A percentile compares a stretch with the other conserved stretches of the same genome.
These are phyloP conservation scores for Monopterus albus DNA, from an alignment of 2,113 vertebrate species.

Conservation along the genomic window DNA sequence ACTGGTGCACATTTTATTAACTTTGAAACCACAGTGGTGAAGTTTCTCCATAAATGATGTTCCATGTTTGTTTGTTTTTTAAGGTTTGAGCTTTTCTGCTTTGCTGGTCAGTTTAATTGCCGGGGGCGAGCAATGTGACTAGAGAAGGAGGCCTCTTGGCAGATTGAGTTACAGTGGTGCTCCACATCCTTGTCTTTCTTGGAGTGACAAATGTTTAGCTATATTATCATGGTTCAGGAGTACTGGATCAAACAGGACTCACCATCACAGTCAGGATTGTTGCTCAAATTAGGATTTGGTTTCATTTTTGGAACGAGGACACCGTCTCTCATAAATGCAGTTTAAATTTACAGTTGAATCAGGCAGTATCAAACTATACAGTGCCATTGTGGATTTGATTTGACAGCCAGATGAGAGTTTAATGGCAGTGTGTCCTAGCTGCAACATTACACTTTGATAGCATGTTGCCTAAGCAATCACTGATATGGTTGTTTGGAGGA, in stretches of 20 bases:
- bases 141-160: too few species aligned
- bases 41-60: constrained; percentile 25
- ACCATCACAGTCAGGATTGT: constrained; percentile 4
- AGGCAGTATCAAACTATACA: constrained; percentile 31
- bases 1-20: constrained; percentile 44
- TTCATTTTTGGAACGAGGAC: constrained; percentile 1
- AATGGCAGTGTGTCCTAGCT: constrained; percentile 35
- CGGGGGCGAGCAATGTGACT: background rate
- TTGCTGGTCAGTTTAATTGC: constrained; percentile 33
- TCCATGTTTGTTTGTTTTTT: background rate
- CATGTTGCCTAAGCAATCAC: constrained; percentile 37
- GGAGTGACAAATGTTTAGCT: background rate
- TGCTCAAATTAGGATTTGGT: background rate
- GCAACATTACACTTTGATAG: constrained; percentile 35
- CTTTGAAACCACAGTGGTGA: constrained; percentile 27
- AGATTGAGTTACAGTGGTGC: too few species aligned
- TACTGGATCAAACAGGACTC: background rate
- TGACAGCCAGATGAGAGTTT: constrained; percentile 43
- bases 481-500: constrained; percentile 25
- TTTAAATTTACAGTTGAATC: constrained; percentile 26
- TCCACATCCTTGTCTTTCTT: constrained; percentile 12
- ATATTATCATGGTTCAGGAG: background rate
- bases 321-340: background rate
- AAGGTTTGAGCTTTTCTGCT: constrained; percentile 14
- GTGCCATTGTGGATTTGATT: constrained; percentile 41